phyloP scores from a whole-genome alignment of 2,797 vertebrate species.

The Cossypha caffra region DNA sequence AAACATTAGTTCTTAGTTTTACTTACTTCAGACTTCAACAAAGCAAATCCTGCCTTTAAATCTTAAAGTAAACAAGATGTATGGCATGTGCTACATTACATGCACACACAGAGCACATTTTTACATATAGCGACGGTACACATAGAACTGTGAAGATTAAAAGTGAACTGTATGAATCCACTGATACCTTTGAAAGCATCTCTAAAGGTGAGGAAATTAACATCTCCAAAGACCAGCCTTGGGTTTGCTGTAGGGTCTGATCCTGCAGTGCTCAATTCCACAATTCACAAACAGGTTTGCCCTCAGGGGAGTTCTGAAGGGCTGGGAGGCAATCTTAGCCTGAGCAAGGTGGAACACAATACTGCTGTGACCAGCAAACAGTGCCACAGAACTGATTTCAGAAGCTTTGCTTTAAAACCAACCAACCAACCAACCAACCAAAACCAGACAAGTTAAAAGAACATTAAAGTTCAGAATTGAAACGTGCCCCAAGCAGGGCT shows the following conservation, averaged over 20 bases:
- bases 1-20: not conserved
- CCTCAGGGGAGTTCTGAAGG: not conserved
- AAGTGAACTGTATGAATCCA: not conserved
- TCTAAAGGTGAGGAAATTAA: not conserved
- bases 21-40: not conserved
- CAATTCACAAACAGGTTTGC: not conserved
- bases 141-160: not conserved
- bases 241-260: not conserved
- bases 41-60: not conserved
- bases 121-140: not conserved
- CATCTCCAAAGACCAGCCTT: not conserved
- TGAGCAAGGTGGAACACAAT: not conserved
- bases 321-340: not conserved
- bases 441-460: not conserved
- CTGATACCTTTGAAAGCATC: not conserved
- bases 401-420: not conserved
- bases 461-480: not conserved
- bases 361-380: not conserved
- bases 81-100: not conserved
- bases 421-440: not conserved
- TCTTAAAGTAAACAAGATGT: not conserved
- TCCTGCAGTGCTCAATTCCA: not conserved
- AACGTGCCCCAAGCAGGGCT: not conserved
- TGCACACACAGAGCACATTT: not conserved
- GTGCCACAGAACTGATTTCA: not conserved